A percentile compares a stretch with the other conserved stretches of the same genome.
Conservation (phyloP, 2,888 invertebrate species). For the Dorcus hopei region DNA sequence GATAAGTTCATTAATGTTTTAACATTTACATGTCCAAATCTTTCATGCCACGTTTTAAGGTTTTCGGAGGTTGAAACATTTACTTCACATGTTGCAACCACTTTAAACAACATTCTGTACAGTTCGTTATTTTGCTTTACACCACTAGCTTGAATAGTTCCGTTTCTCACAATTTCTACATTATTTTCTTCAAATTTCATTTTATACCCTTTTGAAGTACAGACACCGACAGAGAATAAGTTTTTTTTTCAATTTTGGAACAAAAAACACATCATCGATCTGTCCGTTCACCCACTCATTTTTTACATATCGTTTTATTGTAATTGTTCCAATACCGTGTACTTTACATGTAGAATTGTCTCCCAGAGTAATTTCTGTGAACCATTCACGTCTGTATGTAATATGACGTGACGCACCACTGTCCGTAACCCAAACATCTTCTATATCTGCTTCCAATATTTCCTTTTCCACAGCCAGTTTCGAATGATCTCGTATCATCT, state of each 20-base stretch:
- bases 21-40: constrained; percentile 22
- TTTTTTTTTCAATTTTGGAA: constrained; percentile 27
- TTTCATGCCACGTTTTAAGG: constrained; percentile 23
- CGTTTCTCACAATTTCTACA: not conserved
- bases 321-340: constrained; percentile 21
- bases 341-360: constrained; percentile 19
- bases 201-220: constrained; percentile 19
- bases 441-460: constrained; percentile 10
- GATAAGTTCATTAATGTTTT: constrained; percentile 9
- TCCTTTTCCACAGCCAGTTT: not conserved
- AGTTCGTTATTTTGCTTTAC: too few species aligned
- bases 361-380: constrained; percentile 15
- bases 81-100: not conserved
- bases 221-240: constrained; percentile 30
- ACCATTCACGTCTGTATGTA: constrained; percentile 23
- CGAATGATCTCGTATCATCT: too few species aligned
- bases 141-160: too few species aligned
- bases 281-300: constrained; percentile 18
- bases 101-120: too few species aligned
- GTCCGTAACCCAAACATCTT: constrained; percentile 26
- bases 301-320: constrained; percentile 19
- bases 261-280: constrained; percentile 28
- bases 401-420: constrained; percentile 29
- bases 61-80: constrained; percentile 5
- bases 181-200: not conserved